Conservation (phyloP, 1,140 invertebrate species). For the Caenorhabditis brenneri region DNA sequence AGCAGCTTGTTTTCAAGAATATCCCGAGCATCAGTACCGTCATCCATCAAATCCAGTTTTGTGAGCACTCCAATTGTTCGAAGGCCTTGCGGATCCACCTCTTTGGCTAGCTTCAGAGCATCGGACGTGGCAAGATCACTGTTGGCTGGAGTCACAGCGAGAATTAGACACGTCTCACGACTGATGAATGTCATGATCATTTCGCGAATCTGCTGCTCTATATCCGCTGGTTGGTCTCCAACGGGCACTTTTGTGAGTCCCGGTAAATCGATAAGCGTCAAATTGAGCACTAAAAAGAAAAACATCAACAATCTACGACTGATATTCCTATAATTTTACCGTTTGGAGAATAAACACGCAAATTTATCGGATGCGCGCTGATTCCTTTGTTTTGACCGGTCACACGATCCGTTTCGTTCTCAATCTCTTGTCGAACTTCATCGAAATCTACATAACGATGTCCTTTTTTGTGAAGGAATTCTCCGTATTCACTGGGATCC, state of each 20-base stretch:
- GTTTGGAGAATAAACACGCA: conserved; percentile 96
- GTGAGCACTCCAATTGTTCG: conserved; percentile 99
- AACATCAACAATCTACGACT: not conserved
- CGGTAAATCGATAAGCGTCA: conserved; percentile 92
- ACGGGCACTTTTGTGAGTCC: conserved; percentile 93
- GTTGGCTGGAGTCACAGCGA: conserved; percentile 93
- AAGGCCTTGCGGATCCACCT: conserved; percentile 88
- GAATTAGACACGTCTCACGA: conserved; percentile 89
- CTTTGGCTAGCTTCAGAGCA: conserved; percentile 86
- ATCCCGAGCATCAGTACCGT: conserved; percentile 96
- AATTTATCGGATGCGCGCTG: conserved; percentile 95
- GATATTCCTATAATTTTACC: conserved; percentile 75
- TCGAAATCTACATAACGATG: conserved; percentile 96
- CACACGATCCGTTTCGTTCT: conserved; percentile 93
- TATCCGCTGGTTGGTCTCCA: conserved; percentile 90
- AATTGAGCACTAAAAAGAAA: conserved; percentile 85
- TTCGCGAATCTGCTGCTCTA: conserved; percentile 83
- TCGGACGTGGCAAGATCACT: conserved; percentile 94
- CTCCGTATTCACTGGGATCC: conserved; percentile 85
- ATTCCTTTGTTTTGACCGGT: conserved; percentile 98
- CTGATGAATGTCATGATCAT: conserved; percentile 85
- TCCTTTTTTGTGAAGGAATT: conserved; percentile 97
- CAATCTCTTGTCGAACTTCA: conserved; percentile 93
- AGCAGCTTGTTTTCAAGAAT: conserved; percentile 96
- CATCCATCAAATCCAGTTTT: conserved; percentile 99